Evolutionary conservation across 2,113 vertebrate species (phyloP).

Genomic region (human (Homo sapiens)): GRCh38 chr3:25953001-25953500

Average conservation of each 20-base stretch:
- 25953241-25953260: neutral
- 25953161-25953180: neutral
- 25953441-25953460: neutral
- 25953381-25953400: neutral
- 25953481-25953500: neutral
- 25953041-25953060: neutral
- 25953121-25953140: neutral
- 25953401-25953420: neutral
- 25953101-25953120: neutral
- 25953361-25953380: neutral
- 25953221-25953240: neutral
- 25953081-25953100: neutral
- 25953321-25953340: neutral
- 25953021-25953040: constrained; percentile 55
- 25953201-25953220: neutral
- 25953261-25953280: neutral
- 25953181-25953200: neutral
- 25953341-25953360: neutral
- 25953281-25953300: neutral
- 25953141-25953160: neutral
- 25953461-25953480: neutral
- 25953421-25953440: neutral
- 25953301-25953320: neutral
- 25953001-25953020: constrained; percentile 62
- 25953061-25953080: constrained; percentile 35